A percentile compares a stretch with the other conserved stretches of the same genome.
Evolutionary conservation across 2,113 vertebrate species (phyloP).

Genomic region (Periophthalmodon schlosseri): DNA sequence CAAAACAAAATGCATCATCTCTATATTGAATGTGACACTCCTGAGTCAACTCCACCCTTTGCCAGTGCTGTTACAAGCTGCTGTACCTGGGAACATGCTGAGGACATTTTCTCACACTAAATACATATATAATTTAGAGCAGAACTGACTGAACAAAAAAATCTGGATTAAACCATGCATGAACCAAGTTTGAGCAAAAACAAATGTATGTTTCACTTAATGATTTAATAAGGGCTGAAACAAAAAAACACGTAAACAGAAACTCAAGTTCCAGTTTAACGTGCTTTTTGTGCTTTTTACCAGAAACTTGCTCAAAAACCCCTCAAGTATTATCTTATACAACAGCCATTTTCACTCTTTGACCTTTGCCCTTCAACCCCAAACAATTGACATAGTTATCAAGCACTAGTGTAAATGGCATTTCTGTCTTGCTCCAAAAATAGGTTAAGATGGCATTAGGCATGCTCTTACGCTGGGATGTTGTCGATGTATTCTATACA

Average conservation of each 20-base stretch:
- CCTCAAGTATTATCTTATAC: not conserved
- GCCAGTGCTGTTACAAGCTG: slow-evolving; percentile 20
- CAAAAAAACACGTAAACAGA: not conserved
- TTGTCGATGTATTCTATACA: not conserved
- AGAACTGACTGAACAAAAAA: not conserved
- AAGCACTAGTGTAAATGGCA: not conserved
- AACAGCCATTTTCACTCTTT: not conserved
- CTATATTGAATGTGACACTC: slow-evolving; percentile 35
- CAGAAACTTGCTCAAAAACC: not conserved
- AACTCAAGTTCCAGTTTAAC: not conserved
- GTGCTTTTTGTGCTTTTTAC: not conserved
- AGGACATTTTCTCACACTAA: not conserved
- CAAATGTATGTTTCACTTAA: not conserved
- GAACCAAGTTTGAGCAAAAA: not conserved
- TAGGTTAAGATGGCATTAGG: not conserved
- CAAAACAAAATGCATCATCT: slow-evolving; percentile 48
- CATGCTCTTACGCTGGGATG: not conserved
- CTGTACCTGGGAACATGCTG: slow-evolving; percentile 5
- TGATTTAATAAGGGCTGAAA: not conserved
- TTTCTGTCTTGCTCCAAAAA: not conserved
- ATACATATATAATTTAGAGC: not conserved
- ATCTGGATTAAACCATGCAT: not conserved
- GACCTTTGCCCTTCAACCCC: not conserved
- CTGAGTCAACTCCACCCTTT: slow-evolving; percentile 35
- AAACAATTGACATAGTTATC: not conserved